phyloP scores from a whole-genome alignment of 2,113 vertebrate genomes.

The Dipodomys spectabilis region DNA sequence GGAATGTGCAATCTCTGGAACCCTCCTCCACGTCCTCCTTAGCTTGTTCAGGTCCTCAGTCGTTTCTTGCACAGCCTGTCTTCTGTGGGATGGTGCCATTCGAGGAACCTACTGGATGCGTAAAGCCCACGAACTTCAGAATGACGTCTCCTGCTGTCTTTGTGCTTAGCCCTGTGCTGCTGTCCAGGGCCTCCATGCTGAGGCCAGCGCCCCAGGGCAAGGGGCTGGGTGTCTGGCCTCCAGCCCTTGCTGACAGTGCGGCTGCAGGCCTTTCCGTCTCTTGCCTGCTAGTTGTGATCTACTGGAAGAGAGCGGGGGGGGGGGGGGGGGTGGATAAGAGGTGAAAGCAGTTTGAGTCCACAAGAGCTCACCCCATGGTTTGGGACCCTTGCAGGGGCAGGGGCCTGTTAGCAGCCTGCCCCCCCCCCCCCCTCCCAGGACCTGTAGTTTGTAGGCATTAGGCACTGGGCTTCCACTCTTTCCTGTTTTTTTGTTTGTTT shows the following conservation, averaged over 20 bases:
- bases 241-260: accelerated
- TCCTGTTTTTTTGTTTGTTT: neutral
- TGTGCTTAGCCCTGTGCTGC: neutral
- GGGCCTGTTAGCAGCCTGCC: neutral
- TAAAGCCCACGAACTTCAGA: no score
- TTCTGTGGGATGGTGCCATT: neutral
- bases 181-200: neutral
- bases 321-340: neutral
- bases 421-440: accelerated
- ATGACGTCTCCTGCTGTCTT: neutral
- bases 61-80: no score
- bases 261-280: neutral
- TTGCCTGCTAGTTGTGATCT: neutral
- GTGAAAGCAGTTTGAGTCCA: neutral
- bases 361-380: accelerated
- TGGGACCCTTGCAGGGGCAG: accelerated
- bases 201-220: neutral
- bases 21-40: neutral
- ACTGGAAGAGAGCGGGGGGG: no score
- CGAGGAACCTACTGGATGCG: no score
- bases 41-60: no score
- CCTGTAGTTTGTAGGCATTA: neutral
- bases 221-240: accelerated
- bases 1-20: neutral
- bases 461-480: neutral